Evolutionary conservation across 2,888 invertebrate species (phyloP).

Genomic region (Tanypteryx hageni): DNA sequence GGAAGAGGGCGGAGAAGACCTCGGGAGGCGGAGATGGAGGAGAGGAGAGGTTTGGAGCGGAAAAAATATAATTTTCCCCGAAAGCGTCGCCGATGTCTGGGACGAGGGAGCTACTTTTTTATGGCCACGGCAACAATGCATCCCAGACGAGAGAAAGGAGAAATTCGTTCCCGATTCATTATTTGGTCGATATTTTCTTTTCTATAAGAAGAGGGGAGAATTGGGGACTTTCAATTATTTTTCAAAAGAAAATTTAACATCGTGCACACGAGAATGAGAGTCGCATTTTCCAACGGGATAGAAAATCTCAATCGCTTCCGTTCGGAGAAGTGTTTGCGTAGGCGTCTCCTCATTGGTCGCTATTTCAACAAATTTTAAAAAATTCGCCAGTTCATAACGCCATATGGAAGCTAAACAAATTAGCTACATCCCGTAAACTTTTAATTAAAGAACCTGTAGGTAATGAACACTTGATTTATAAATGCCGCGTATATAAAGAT

Average conservation of each 20-base stretch:
- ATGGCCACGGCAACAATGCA: slow-evolving; percentile 13
- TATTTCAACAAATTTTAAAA: too few species aligned
- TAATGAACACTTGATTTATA: too few species aligned
- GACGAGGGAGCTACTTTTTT: neutral
- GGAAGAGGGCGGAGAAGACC: neutral
- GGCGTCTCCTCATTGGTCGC: too few species aligned
- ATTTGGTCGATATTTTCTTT: neutral
- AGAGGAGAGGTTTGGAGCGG: neutral
- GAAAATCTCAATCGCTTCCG: too few species aligned
- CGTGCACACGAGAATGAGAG: neutral
- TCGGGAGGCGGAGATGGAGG: neutral
- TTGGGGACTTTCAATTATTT: neutral
- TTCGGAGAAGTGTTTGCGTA: too few species aligned
- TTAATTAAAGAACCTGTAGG: too few species aligned
- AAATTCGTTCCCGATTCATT: neutral
- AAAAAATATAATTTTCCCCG: neutral
- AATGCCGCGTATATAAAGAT: too few species aligned
- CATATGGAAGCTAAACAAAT: too few species aligned
- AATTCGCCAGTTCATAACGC: too few species aligned
- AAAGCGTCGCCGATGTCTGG: neutral
- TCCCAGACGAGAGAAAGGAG: neutral
- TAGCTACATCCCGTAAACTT: too few species aligned
- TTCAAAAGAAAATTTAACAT: neutral
- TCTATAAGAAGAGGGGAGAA: neutral
- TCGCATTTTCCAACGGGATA: neutral